These are phyloP conservation scores for Drosophila parthenogenetica DNA, from an alignment of 2,888 invertebrate genomes.

Conservation along the genomic window DNA sequence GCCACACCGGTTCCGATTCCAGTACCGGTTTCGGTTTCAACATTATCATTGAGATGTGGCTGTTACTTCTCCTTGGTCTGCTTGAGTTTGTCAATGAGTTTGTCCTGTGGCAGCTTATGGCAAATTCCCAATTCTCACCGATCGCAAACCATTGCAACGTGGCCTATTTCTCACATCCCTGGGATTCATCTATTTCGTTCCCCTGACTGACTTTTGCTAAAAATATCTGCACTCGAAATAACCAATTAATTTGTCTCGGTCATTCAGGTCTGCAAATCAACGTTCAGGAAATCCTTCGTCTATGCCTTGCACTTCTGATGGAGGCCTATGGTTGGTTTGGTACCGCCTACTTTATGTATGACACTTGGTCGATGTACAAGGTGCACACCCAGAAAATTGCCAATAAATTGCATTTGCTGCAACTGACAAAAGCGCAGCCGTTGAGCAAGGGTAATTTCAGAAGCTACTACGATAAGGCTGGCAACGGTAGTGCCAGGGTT, in stretches of 20 bases:
- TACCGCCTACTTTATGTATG: conserved; percentile 91
- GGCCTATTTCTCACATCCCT: conserved; percentile 88
- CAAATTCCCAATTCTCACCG: conserved; percentile 84
- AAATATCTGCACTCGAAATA: conserved; percentile 87
- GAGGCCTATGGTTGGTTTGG: conserved; percentile 93
- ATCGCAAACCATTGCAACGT: conserved; percentile 87
- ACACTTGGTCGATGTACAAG: conserved; percentile 92
- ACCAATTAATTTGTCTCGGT: conserved; percentile 91
- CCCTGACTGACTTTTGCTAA: conserved; percentile 88
- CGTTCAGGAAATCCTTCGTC: conserved; percentile 89
- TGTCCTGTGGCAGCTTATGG: conserved; percentile 84
- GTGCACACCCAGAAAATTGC: conserved; percentile 87
- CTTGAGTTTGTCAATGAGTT: conserved; percentile 84
- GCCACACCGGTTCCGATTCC: background rate
- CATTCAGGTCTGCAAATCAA: conserved; percentile 90
- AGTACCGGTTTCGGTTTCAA: background rate
- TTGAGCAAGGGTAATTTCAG: conserved; percentile 38
- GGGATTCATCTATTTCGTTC: conserved; percentile 89
- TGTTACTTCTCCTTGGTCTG: conserved; percentile 84
- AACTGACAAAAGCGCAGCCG: conserved; percentile 63
- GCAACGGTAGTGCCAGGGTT: conserved; percentile 40
- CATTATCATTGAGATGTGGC: conserved; percentile 53
- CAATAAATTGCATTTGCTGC: conserved; percentile 83
- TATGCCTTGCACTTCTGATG: conserved; percentile 89
- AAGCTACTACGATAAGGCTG: conserved; percentile 69